Evolutionary conservation across 2,888 invertebrate genomes (phyloP).

Genomic region (Barypeithes pellucidus): DNA sequence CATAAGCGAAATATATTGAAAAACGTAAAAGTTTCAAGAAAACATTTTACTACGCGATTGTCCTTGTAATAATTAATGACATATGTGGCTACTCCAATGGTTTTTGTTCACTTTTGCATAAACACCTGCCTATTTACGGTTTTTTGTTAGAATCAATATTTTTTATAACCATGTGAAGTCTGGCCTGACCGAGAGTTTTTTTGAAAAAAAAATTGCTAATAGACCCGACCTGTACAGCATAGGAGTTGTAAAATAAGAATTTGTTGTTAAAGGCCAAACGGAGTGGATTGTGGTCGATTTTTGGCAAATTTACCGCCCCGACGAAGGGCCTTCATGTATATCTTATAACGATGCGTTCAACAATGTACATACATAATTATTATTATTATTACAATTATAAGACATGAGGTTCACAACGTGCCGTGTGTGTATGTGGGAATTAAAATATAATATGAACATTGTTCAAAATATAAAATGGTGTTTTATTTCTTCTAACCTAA

Average conservation of each 20-base stretch:
- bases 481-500: constrained; percentile 55
- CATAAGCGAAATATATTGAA: too few relatives aligned
- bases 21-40: too few relatives aligned
- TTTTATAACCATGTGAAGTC: not conserved
- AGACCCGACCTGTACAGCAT: constrained; percentile 72
- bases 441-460: constrained; percentile 86
- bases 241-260: constrained; percentile 70
- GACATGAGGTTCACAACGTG: constrained; percentile 91
- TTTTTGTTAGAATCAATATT: not conserved
- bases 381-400: constrained; percentile 78
- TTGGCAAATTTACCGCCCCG: constrained; percentile 73
- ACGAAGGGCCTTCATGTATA: constrained; percentile 79
- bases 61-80: too few relatives aligned
- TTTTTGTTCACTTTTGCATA: not conserved
- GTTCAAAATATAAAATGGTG: constrained; percentile 78
- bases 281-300: constrained; percentile 66
- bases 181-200: constrained; percentile 40
- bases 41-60: too few relatives aligned
- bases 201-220: constrained; percentile 58
- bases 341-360: constrained; percentile 76
- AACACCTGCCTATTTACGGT: not conserved
- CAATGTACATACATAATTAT: constrained; percentile 75
- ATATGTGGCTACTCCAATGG: too few relatives aligned
- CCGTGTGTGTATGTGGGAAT: constrained; percentile 91
- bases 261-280: constrained; percentile 67